Evolutionary conservation across 2,113 vertebrate species (phyloP), one percentile per base, ranked within the genome.

Genomic region (Neolamprologus toae): DNA sequence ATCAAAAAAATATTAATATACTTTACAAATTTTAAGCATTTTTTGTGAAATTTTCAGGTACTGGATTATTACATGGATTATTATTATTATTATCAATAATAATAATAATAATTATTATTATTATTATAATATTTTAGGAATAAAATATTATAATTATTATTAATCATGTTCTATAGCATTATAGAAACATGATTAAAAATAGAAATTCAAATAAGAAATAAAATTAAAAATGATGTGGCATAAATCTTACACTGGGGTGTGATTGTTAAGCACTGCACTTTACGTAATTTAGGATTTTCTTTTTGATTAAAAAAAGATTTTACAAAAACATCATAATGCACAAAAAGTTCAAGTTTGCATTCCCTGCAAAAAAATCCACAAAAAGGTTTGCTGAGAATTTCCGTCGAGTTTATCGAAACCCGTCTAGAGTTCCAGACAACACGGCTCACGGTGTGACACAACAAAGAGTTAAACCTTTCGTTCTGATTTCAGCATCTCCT

Each of bases 401-500:
- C 23, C 9, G 5, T 19, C 1, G 3, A 73, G 13, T 79, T 79
- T 61, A 87, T 88, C 45, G 17, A 16, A 86, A 63, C 13, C 14
- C 2, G 7, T 86, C 85, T 81, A 12, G 76, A 82, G 76, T 68
- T 40, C 90, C 11, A 79, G 28, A 83, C 71, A 57, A 54, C 55
- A 57, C 55, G 54, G 14, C 79, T 86, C 55, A 83, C 21, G 12
- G 66, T 54, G 79, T 88, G 84, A 91, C 83, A 92, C 92, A 91
- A 88, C 90, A 92, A 94, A 93, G 90, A 92, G 93, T 95, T 93
- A 88, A 94, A 92, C 42, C 84, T 91, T 61, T 92, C 83, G 83
- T 84, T 91, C 87, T 59, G 89, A 85, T 82, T 73, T 73, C 86
- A 83, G 86, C 92, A 55, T 90, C 91, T 96, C 93, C 63, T 76